Percentiles rank a stretch among this genome's conserved stretches.
Conservation (phyloP, 2,888 invertebrate species). For the Drosophila meridionalis region DNA sequence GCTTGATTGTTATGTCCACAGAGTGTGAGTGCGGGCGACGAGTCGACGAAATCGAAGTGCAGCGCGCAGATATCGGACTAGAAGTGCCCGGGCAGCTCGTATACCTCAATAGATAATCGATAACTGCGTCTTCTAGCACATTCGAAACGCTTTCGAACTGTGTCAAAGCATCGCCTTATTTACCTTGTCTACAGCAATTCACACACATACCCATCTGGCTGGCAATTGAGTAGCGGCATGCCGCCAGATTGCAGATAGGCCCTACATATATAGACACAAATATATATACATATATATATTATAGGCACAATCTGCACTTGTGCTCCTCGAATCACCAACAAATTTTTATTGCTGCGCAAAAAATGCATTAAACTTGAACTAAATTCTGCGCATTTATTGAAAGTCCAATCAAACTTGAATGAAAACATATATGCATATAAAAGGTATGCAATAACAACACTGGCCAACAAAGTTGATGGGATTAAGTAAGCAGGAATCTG, state of each 20-base stretch:
- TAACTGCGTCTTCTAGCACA: conserved; percentile 40
- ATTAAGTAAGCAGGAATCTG: neutral
- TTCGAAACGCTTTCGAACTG: conserved; percentile 53
- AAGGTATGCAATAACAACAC: neutral
- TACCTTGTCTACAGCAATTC: conserved; percentile 39
- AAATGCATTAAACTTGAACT: conserved; percentile 72
- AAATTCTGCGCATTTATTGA: conserved; percentile 49
- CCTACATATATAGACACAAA: neutral
- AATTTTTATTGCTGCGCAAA: conserved; percentile 62
- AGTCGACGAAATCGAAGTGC: neutral
- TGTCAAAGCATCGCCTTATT: conserved; percentile 71
- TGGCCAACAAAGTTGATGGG: neutral
- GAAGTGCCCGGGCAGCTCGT: conserved; percentile 5
- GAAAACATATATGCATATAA: neutral
- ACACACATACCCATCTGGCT: conserved; percentile 13
- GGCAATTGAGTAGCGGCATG: conserved; percentile 54
- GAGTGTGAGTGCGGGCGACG: neutral
- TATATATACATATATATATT: neutral
- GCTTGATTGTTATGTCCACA: conserved; percentile 10
- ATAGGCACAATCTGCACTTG: conserved; percentile 20
- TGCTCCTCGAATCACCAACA: conserved; percentile 26
- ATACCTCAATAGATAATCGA: conserved; percentile 44
- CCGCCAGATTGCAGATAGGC: conserved; percentile 53
- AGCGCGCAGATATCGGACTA: conserved; percentile 10
- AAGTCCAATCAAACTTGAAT: conserved; percentile 6